Conservation (phyloP, 1,140 invertebrate species). For the Antheraea pernyi region DNA sequence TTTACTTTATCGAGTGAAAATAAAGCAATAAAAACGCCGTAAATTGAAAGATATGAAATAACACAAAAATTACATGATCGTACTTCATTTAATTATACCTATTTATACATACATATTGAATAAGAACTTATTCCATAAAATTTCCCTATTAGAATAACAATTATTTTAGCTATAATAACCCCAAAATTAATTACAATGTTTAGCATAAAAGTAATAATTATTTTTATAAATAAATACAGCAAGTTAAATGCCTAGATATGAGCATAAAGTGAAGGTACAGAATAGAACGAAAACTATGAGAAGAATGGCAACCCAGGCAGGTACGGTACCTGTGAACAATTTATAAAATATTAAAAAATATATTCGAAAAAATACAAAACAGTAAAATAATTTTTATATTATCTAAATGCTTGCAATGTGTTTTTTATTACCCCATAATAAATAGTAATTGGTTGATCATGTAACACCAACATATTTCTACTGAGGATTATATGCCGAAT, state of each 20-base stretch:
- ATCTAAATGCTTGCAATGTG: too few relatives aligned
- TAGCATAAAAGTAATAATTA: slow-evolving; percentile 20
- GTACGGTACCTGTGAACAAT: slow-evolving; percentile 84
- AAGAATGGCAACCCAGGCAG: slow-evolving; percentile 87
- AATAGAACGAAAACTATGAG: slow-evolving; percentile 87
- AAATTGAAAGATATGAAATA: neutral
- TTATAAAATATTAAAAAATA: neutral
- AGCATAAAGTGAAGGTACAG: slow-evolving; percentile 88
- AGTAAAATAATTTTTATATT: neutral
- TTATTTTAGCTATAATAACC: slow-evolving; percentile 33
- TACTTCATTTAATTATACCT: slow-evolving; percentile 62
- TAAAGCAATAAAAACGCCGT: too few relatives aligned
- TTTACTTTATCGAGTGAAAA: too few relatives aligned
- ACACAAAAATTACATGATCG: slow-evolving; percentile 34
- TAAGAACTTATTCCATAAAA: slow-evolving; percentile 48
- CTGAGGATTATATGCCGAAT: too few relatives aligned
- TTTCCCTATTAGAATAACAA: slow-evolving; percentile 13
- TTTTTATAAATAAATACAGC: slow-evolving; percentile 32
- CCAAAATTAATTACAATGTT: slow-evolving; percentile 40
- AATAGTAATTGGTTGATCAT: too few relatives aligned
- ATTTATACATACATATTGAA: slow-evolving; percentile 62
- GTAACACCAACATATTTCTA: too few relatives aligned
- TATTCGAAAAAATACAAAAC: slow-evolving; percentile 2
- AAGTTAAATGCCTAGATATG: slow-evolving; percentile 88
- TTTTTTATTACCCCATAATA: too few relatives aligned